phyloP scores from a whole-genome alignment of 2,113 vertebrate genomes.

The Tiliqua scincoides region DNA sequence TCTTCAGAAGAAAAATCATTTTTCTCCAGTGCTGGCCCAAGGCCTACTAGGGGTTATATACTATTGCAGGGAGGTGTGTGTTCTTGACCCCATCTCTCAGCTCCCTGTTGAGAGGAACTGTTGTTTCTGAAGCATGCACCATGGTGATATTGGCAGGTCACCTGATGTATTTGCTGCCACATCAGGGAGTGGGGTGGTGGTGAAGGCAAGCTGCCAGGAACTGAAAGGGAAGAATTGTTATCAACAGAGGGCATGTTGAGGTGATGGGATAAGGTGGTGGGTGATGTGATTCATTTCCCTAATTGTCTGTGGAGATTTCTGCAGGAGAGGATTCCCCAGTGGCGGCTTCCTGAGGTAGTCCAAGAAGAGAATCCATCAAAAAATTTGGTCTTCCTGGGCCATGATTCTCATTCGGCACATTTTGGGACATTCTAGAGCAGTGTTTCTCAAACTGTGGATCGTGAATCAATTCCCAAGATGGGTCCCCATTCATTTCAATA shows the following conservation, averaged over 20 bases:
- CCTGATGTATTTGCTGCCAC: neutral
- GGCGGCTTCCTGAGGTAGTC: neutral
- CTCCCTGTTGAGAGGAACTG: neutral
- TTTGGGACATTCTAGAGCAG: accelerated
- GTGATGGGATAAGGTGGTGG: neutral
- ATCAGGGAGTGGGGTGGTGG: neutral
- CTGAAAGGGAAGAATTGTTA: neutral
- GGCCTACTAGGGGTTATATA: no score
- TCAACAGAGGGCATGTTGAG: neutral
- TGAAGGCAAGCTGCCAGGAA: neutral
- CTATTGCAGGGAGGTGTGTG: neutral
- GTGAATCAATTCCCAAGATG: no score
- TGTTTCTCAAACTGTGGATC: no score
- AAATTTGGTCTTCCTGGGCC: neutral
- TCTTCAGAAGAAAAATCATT: neutral
- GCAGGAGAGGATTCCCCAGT: neutral
- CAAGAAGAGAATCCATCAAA: neutral
- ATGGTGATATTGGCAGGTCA: neutral
- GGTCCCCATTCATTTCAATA: no score
- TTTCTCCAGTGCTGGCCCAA: no score
- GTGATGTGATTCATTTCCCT: neutral
- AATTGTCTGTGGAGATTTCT: neutral
- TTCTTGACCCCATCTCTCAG: neutral
- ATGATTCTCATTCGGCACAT: neutral
- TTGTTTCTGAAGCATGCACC: neutral